Conservation (phyloP, 2,113 vertebrate species). For the Gallinago media region DNA sequence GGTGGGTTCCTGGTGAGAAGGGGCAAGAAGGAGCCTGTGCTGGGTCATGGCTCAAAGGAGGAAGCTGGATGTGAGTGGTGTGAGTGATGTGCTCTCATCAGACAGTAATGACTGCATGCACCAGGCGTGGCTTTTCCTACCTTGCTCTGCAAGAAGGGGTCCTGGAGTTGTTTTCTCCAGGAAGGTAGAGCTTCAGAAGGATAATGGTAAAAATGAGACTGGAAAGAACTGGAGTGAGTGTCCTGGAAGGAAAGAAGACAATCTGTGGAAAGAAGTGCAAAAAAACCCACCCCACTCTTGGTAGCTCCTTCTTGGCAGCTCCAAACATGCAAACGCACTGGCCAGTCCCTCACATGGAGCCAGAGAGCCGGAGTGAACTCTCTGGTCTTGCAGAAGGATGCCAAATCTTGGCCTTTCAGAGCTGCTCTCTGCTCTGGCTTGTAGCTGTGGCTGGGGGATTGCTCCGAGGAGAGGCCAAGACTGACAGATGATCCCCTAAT, state of each 20-base stretch:
- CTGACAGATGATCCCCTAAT: slow-evolving; percentile 63
- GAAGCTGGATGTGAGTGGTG: background rate
- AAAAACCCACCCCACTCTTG: background rate
- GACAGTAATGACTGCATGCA: no score
- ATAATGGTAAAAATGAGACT: background rate
- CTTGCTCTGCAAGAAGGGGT: background rate
- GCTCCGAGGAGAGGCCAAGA: background rate
- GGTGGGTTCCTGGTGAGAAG: background rate
- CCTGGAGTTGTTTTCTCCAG: background rate
- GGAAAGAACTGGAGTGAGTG: background rate
- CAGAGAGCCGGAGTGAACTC: background rate
- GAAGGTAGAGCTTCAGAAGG: background rate
- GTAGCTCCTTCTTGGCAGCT: background rate
- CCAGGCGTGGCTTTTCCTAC: background rate
- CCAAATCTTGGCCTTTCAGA: slow-evolving; percentile 5
- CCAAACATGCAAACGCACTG: background rate
- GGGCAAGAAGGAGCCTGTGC: background rate
- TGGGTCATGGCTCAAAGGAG: background rate
- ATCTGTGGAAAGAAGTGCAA: background rate
- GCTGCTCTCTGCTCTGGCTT: background rate
- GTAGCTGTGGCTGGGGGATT: background rate
- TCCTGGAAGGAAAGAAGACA: background rate
- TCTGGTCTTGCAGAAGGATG: background rate
- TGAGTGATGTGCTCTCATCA: fast-evolving
- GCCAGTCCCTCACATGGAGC: fast-evolving